Conservation (phyloP, 2,113 vertebrate species). For the Puffinus mauretanicus region DNA sequence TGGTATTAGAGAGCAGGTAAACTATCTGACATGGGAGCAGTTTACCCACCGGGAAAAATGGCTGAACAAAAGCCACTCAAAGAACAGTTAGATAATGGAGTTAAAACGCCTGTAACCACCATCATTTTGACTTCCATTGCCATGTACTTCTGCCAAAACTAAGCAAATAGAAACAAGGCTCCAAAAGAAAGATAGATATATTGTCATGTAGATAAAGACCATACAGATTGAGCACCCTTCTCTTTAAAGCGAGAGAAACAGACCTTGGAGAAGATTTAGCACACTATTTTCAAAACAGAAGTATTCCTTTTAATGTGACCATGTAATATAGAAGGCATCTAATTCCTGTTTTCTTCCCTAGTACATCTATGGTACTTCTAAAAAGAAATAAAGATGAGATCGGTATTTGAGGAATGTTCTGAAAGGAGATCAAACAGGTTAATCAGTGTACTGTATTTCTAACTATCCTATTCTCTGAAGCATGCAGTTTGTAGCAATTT, state of each 20-base stretch:
- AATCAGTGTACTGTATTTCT: neutral
- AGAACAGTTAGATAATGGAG: neutral
- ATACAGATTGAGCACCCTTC: neutral
- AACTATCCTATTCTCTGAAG: neutral
- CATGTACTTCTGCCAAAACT: neutral
- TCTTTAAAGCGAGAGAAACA: neutral
- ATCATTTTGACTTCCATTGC: neutral
- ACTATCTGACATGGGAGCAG: neutral
- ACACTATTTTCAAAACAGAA: neutral
- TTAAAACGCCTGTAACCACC: neutral
- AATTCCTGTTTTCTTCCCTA: neutral
- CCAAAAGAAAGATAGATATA: neutral
- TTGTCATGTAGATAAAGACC: neutral
- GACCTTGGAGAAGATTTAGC: neutral
- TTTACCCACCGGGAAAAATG: neutral
- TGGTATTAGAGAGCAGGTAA: neutral
- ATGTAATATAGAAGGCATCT: neutral
- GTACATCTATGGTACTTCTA: neutral
- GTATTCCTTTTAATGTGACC: neutral
- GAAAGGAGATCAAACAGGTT: constrained; percentile 4
- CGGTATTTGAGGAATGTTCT: neutral
- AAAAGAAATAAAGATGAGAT: constrained; percentile 1
- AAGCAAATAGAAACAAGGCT: neutral
- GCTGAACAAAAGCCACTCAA: neutral
- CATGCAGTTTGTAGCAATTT: neutral